Base-by-base conservation (phyloP, 2,888 invertebrate species). In the Linnaemya vulpina region DNA sequence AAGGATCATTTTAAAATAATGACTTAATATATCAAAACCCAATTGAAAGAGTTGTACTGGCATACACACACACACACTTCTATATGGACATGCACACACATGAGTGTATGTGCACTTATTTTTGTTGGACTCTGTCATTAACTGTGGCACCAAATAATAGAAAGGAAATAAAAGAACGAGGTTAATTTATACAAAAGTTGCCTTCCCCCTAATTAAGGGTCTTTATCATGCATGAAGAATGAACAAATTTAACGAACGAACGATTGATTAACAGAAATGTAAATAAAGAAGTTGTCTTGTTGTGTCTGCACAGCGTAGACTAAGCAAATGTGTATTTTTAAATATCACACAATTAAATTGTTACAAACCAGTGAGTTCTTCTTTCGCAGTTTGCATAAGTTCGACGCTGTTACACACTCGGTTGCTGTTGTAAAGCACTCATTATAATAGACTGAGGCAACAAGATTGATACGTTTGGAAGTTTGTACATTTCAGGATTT, bases 11-110 rank as follows among this genome's bases (percentile, higher is more conserved):
- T 85, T 81, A 78, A 49, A 58, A 74, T 78, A 70, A 85, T 82
- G 77, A 78, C 84, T 85, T 85, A 68, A 84, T 84, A 79, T 73
- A 78, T 63, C 70, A 49, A 4, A 15, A 63, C 70, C 70, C 15
- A 46, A 38, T 5, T 35, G 46, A 84, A 73, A 73, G 73, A 77
- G 73, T 77, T 84, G 17, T 40, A 25, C 46, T 15, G 5, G 15
- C 11, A 17, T 17, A 17, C 9, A 17, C 49, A 17, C 30, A 5
- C 30, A 30, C 30, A 30, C 30, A 30, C 9, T n/a, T 17, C 11
- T 8, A 49, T 25, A 17, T 22, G 4, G 1, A 53, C 1, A 55
- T 55, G 25, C 1, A n/a, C 15, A 11, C 35, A 60, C 15, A 30
- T 3, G 1, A n/a, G n/a, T 11, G 2, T 15, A 25, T 30, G 25